These are phyloP conservation scores for Enteromius thamalakanensis DNA, from an alignment of 2,797 vertebrate genomes.

Conservation along the genomic window DNA sequence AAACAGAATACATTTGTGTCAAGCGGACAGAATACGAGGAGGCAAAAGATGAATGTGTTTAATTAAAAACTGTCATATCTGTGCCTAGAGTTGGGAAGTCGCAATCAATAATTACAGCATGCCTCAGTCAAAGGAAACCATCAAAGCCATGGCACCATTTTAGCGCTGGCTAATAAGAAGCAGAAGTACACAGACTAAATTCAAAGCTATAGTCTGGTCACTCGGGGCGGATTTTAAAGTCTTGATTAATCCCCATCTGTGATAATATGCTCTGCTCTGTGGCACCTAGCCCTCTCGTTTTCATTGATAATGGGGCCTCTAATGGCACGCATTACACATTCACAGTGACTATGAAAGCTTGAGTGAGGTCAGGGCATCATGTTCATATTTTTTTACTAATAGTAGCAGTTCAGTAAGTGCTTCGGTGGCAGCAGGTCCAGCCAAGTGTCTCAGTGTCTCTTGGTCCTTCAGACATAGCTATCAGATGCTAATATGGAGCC, in stretches of 20 bases:
- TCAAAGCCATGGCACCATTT: constrained; percentile 21
- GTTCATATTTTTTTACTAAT: constrained; percentile 17
- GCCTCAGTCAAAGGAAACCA: constrained; percentile 42
- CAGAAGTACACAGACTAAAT: constrained; percentile 15
- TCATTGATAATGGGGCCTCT: constrained; percentile 33
- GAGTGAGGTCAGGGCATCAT: constrained; percentile 16
- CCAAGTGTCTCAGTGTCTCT: not conserved
- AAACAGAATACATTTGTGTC: constrained; percentile 81
- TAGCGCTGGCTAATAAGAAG: constrained; percentile 37
- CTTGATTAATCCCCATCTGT: constrained; percentile 29
- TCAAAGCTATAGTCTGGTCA: constrained; percentile 35
- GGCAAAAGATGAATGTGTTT: constrained; percentile 81
- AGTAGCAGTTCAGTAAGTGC: constrained; percentile 11
- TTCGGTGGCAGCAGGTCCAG: not conserved
- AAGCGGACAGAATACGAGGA: constrained; percentile 63
- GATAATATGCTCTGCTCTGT: constrained; percentile 15
- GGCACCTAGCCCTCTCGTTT: constrained; percentile 17
- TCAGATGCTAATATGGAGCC: not conserved
- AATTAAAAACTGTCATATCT: constrained; percentile 79
- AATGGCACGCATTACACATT: constrained; percentile 30
- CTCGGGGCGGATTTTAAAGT: constrained; percentile 22
- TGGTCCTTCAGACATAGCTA: not conserved
- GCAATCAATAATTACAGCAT: constrained; percentile 74
- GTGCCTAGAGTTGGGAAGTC: constrained; percentile 75
- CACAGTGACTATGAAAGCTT: constrained; percentile 18